Percentiles rank a stretch among this genome's conserved stretches.
Conservation (phyloP, 2,888 invertebrate genomes). For the Crepidodera aurea region DNA sequence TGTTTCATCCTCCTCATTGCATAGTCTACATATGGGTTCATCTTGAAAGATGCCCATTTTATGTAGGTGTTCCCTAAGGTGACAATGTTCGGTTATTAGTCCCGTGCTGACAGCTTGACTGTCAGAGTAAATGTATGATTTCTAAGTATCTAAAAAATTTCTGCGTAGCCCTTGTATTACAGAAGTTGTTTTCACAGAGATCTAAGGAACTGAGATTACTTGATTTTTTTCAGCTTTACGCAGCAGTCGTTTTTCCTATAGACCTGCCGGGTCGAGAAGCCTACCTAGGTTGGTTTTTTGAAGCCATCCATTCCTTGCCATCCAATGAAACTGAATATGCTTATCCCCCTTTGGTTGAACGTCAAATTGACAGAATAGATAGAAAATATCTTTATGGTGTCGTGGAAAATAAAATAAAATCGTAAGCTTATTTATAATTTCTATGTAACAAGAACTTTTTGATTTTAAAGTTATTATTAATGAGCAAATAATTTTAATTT, state of each 20-base stretch:
- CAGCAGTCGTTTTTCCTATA: conserved; percentile 76
- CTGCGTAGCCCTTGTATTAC: neutral
- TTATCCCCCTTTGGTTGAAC: conserved; percentile 51
- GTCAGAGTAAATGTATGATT: neutral
- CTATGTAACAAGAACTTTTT: conserved; percentile 2
- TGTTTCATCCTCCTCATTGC: too few species aligned
- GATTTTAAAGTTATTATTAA: neutral
- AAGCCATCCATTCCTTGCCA: conserved; percentile 72
- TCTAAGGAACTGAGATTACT: neutral
- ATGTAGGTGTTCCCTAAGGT: too few species aligned
- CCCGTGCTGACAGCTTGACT: too few species aligned
- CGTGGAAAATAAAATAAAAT: conserved; percentile 51
- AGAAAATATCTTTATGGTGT: conserved; percentile 49
- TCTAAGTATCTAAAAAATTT: neutral
- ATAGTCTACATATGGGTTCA: too few species aligned
- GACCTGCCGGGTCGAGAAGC: conserved; percentile 74
- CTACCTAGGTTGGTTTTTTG: conserved; percentile 78
- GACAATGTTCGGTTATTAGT: too few species aligned
- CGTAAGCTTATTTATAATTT: conserved; percentile 47
- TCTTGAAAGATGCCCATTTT: too few species aligned
- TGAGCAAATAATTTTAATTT: too few species aligned
- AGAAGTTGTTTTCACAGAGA: too few species aligned
- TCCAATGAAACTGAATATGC: conserved; percentile 62
- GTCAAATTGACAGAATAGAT: conserved; percentile 39
- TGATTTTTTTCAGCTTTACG: conserved; percentile 66